Base-by-base conservation (phyloP, 2,797 vertebrate species). In the Karalla daura region DNA sequence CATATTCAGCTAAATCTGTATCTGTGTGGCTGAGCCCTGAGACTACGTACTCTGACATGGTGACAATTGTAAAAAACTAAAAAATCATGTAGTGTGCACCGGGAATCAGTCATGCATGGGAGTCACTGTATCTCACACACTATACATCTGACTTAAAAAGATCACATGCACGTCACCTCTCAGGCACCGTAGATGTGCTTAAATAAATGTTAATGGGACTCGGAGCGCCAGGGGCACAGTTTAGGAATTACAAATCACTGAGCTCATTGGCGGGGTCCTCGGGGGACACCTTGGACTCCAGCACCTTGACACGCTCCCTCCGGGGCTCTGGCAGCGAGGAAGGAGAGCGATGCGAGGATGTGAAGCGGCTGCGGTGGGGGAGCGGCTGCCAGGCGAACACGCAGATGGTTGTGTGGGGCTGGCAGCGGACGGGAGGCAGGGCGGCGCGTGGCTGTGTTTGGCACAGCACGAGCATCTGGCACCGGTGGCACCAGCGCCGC, bases 351-450 rank as follows among this genome's bases (percentile, higher is more conserved):
- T 72, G 70, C 61, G 18, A 70, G 69, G 70, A 88, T 86, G 83
- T 63, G 76, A 92, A 88, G 73, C 59, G 84, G 74, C 77, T 83
- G 73, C n/a, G n/a, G n/a, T n/a, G 53, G 82, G 84, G 83, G 73
- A 75, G 65, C 74, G 11, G 81, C 73, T 86, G 86, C 84, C 80
- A 76, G 83, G 78, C 52, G 53, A 70, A 70, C 24, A 33, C 55
- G 64, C 92, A 93, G 88, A 92, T 91, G 91, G 89, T 66, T 67
- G 76, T 75, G 83, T 88, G 77, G 67, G 73, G 76, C 86, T 91
- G 88, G 85, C 85, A 88, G 46, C 70, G 71, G 74, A 71, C 10
- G 35, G 39, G 36, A 41, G 18, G 3, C 7, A 47, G 74, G 40
- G 65, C 18, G 74, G 78, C 78, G 85, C 63, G 51, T 73, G 86